Conservation (phyloP, 2,888 invertebrate species). For the Phymatocera aterrima region DNA sequence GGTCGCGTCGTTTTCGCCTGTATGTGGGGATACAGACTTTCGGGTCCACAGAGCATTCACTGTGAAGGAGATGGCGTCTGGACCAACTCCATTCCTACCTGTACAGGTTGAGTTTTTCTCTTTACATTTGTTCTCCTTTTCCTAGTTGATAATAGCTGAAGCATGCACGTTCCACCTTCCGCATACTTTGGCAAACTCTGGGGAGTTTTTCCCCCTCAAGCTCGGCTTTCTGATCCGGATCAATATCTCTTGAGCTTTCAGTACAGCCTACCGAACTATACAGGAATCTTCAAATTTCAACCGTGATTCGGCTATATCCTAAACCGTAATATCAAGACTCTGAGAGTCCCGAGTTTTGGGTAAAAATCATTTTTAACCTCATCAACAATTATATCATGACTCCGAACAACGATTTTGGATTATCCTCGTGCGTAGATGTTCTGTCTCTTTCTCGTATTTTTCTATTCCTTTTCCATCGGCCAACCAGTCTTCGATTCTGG, state of each 20-base stretch:
- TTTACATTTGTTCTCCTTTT: neutral
- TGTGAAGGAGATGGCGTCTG: constrained; percentile 88
- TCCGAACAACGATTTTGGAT: neutral
- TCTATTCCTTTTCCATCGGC: neutral
- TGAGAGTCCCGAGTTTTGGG: neutral
- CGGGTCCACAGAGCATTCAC: constrained; percentile 86
- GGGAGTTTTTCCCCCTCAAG: neutral
- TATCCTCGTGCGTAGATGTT: neutral
- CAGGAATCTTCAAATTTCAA: constrained; percentile 3
- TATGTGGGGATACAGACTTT: constrained; percentile 88
- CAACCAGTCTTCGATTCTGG: constrained; percentile 35
- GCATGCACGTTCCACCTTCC: neutral
- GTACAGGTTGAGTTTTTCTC: constrained; percentile 79
- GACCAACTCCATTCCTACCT: constrained; percentile 87
- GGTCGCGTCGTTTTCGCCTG: constrained; percentile 89
- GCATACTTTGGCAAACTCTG: neutral
- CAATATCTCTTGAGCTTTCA: neutral
- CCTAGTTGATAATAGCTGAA: neutral
- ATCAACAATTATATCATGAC: constrained; percentile 11
- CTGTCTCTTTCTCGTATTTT: too few species aligned
- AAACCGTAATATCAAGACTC: neutral
- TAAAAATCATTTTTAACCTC: neutral
- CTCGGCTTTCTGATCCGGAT: neutral
- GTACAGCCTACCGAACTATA: neutral
- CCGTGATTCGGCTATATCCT: constrained; percentile 7